Percentiles rank a stretch among this genome's conserved stretches.
phyloP scores from a whole-genome alignment of 2,888 invertebrate genomes.

The Oscheius sp. region DNA sequence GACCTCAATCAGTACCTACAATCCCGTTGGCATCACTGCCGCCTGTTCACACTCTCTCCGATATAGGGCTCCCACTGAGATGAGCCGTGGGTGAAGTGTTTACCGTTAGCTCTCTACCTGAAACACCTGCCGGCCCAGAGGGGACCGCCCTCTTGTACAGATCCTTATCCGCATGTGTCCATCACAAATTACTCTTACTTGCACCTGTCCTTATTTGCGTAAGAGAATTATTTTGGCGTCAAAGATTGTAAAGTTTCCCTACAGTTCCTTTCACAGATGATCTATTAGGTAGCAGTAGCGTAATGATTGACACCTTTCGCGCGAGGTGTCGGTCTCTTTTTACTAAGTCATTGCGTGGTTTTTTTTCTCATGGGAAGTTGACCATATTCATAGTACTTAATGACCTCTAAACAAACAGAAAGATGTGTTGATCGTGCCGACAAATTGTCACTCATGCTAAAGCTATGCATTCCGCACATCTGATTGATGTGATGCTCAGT shows the following conservation, averaged over 20 bases:
- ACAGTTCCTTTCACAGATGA: no score
- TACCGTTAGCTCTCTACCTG: constrained; percentile 24
- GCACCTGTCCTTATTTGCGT: constrained; percentile 25
- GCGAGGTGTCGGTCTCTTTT: constrained; percentile 18
- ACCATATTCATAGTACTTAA: constrained; percentile 14
- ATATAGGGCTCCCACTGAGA: not conserved
- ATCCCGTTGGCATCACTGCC: not conserved
- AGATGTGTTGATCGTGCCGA: constrained; percentile 19
- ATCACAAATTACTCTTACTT: constrained; percentile 24
- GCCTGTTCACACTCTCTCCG: not conserved
- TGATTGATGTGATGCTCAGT: constrained; percentile 29
- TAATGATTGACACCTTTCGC: constrained; percentile 1
- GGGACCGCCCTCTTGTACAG: constrained; percentile 27
- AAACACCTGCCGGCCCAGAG: constrained; percentile 29
- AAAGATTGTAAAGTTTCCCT: no score
- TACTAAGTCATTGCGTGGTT: not conserved
- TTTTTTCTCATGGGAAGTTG: constrained; percentile 16
- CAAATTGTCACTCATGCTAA: constrained; percentile 26
- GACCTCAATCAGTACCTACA: constrained; percentile 15
- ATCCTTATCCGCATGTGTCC: constrained; percentile 25
- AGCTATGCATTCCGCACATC: constrained; percentile 30
- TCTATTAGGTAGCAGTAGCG: no score
- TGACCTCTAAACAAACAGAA: not conserved
- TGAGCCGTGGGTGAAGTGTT: constrained; percentile 16
- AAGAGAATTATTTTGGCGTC: no score